Evolutionary conservation across 2,797 vertebrate genomes (phyloP).

Genomic region (Neopelma chrysocephalum): DNA sequence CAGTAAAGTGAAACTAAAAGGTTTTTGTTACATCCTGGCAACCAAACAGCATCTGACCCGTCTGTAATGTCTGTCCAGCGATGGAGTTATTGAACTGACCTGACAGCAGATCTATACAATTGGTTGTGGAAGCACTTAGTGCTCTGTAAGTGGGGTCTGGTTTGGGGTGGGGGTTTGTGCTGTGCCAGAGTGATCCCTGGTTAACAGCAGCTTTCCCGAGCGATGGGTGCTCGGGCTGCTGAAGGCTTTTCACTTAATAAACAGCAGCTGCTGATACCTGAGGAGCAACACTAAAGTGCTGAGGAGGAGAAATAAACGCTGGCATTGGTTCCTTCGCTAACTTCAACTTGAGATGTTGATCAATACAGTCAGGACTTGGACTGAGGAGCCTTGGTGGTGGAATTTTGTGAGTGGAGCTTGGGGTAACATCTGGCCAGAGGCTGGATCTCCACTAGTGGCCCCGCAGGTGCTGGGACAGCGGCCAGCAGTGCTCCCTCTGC

Average conservation of each 20-base stretch:
- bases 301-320: not conserved
- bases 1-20: constrained; percentile 27
- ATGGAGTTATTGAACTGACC: not conserved
- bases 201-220: not conserved
- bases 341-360: not conserved
- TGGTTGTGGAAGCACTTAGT: not conserved
- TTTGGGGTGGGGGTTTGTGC: not conserved
- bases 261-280: not conserved
- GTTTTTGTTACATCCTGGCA: not conserved
- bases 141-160: not conserved
- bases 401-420: not conserved
- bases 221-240: not conserved
- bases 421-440: not conserved
- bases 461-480: not conserved
- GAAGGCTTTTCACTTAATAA: not conserved
- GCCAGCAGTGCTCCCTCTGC: not conserved
- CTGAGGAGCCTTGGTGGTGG: not conserved
- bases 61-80: not conserved
- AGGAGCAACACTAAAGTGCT: not conserved
- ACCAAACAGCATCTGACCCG: not conserved
- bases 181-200: not conserved
- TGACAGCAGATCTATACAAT: not conserved
- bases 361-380: not conserved
- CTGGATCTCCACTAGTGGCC: accelerated
- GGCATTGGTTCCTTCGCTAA: not conserved